phyloP scores from a whole-genome alignment of 1,140 invertebrate genomes.

The Cotesia glomerata region DNA sequence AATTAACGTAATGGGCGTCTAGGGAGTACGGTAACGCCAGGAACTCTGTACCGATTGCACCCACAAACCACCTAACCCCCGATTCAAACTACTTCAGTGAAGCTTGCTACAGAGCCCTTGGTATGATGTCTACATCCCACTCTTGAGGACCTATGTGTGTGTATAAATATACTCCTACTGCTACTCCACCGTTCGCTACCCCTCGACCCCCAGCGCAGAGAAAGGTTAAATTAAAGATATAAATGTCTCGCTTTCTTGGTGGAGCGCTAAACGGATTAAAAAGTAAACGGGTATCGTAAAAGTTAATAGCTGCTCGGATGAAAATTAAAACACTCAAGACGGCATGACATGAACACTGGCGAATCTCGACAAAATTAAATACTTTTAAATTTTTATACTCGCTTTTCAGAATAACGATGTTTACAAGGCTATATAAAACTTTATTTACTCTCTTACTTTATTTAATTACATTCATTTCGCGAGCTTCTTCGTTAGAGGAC shows the following conservation, averaged over 20 bases:
- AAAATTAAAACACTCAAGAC: conserved; percentile 59
- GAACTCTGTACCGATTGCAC: conserved; percentile 53
- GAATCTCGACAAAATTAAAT: background rate
- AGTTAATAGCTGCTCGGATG: conserved; percentile 61
- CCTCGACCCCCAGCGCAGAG: conserved; percentile 34
- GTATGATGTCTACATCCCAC: conserved; percentile 10
- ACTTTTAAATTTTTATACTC: too few species aligned
- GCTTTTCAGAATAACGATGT: background rate
- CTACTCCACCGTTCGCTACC: conserved; percentile 19
- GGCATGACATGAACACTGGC: conserved; percentile 7
- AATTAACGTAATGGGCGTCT: conserved; percentile 63
- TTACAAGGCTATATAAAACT: conserved; percentile 29
- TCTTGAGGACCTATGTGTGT: background rate
- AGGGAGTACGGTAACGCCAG: conserved; percentile 39
- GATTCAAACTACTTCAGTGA: background rate
- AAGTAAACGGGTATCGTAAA: conserved; percentile 60
- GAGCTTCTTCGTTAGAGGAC: too few species aligned
- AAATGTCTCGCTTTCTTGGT: conserved; percentile 39
- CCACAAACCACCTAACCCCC: conserved; percentile 22
- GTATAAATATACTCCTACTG: conserved; percentile 30
- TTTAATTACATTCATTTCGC: conserved; percentile 60
- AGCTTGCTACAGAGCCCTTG: conserved; percentile 7
- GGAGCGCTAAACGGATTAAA: conserved; percentile 60
- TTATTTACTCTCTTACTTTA: conserved; percentile 51
- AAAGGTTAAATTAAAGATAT: conserved; percentile 62